Conservation (phyloP, 2,888 invertebrate species). For the Hipparchia semele region DNA sequence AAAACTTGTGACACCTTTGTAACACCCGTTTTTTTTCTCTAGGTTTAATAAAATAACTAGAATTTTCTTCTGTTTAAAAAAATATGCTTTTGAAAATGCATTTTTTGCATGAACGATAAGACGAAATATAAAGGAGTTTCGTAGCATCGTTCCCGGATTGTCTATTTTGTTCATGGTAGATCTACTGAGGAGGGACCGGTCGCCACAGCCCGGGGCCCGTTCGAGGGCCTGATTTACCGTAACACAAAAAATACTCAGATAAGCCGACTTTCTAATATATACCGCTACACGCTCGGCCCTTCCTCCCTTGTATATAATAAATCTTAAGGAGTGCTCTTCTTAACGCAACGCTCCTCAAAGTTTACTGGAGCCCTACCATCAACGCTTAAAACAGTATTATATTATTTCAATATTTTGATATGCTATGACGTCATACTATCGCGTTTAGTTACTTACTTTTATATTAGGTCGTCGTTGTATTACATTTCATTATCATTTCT, state of each 20-base stretch:
- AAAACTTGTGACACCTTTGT: too few relatives aligned
- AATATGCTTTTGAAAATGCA: background rate
- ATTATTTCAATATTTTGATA: too few relatives aligned
- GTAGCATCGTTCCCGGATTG: background rate
- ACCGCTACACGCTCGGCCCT: slow-evolving; percentile 66
- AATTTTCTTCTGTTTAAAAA: too few relatives aligned
- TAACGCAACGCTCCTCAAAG: slow-evolving; percentile 62
- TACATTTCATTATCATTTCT: too few relatives aligned
- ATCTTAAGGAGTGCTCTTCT: slow-evolving; percentile 76
- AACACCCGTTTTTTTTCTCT: too few relatives aligned
- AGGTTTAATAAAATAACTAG: too few relatives aligned
- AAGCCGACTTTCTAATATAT: slow-evolving; percentile 81
- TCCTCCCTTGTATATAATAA: slow-evolving; percentile 79
- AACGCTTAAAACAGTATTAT: too few relatives aligned
- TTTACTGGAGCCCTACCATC: slow-evolving; percentile 33
- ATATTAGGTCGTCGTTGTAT: too few relatives aligned
- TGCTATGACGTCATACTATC: too few relatives aligned
- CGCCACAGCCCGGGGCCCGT: slow-evolving; percentile 48
- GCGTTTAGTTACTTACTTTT: too few relatives aligned
- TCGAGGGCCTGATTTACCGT: slow-evolving; percentile 69
- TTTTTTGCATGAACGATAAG: background rate
- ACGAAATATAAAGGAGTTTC: background rate
- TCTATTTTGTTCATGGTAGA: slow-evolving; percentile 5
- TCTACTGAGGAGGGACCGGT: slow-evolving; percentile 18
- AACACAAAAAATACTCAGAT: slow-evolving; percentile 78